Conservation (phyloP, 2,113 vertebrate species). For the Plecotus auritus region DNA sequence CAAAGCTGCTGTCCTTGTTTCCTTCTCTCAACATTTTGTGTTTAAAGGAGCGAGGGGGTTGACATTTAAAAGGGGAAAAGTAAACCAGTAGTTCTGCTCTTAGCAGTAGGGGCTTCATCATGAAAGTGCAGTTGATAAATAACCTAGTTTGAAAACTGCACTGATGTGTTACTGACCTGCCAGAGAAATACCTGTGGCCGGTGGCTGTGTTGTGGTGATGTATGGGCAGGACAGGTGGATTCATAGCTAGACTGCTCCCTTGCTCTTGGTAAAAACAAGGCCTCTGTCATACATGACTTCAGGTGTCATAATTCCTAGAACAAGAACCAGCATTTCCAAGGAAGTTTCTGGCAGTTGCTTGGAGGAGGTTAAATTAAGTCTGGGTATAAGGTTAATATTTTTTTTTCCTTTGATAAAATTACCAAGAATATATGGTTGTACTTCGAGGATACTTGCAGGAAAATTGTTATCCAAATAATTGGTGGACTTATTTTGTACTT, state of each 20-base stretch:
- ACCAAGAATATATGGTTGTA: background rate
- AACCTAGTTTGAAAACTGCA: background rate
- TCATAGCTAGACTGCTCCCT: background rate
- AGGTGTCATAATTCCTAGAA: background rate
- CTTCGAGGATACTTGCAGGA: background rate
- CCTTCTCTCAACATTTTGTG: background rate
- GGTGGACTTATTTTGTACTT: background rate
- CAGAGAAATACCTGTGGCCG: background rate
- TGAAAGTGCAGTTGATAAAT: background rate
- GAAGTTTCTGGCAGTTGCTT: background rate
- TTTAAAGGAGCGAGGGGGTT: background rate
- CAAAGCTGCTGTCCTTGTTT: background rate
- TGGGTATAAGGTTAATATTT: background rate
- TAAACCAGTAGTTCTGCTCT: background rate
- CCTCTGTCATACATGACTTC: background rate
- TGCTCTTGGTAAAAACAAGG: constrained; percentile 40
- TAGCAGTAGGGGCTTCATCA: background rate
- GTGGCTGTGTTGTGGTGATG: background rate
- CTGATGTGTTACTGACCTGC: background rate
- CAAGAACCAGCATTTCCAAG: background rate
- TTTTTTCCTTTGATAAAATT: background rate
- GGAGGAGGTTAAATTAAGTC: background rate
- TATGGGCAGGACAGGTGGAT: background rate
- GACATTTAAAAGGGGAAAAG: background rate
- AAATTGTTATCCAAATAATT: background rate